These are phyloP conservation scores for Wasmannia auropunctata DNA, from an alignment of 1,140 invertebrate species.

Conservation along the genomic window DNA sequence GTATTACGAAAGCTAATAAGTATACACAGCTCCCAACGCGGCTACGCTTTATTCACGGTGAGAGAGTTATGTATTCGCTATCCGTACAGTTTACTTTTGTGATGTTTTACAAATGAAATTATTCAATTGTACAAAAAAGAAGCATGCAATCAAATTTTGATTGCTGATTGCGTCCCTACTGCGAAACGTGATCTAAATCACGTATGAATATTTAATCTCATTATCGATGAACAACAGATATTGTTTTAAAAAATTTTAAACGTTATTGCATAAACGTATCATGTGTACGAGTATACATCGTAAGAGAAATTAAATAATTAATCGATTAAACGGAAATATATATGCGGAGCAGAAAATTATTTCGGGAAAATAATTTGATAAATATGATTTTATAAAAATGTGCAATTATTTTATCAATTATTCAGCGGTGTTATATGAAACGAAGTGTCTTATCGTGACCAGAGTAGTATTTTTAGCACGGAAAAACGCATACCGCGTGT, in stretches of 20 bases:
- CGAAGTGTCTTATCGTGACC: not conserved
- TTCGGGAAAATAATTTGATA: not conserved
- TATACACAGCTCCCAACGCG: not conserved
- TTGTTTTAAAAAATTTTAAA: not conserved
- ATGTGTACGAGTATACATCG: not conserved
- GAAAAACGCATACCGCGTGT: not conserved
- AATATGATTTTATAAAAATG: not conserved
- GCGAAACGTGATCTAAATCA: not conserved
- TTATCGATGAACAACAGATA: conserved; percentile 1
- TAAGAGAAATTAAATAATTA: not conserved
- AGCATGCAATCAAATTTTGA: conserved; percentile 26
- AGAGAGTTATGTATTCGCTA: not conserved
- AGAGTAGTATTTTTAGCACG: not conserved
- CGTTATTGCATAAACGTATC: not conserved
- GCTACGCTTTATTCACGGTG: not conserved
- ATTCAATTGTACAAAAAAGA: not conserved
- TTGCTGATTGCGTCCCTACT: conserved; percentile 16
- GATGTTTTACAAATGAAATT: not conserved
- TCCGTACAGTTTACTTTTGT: not conserved
- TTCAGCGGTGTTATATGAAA: not conserved
- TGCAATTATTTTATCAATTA: conserved; percentile 1
- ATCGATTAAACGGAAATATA: not conserved
- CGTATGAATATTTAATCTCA: conserved; percentile 32
- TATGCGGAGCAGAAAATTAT: not conserved
- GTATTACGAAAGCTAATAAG: not conserved